Evolutionary conservation across 2,113 vertebrate species (phyloP), one percentile per base, ranked within the genome.

Genomic region (Vimba vimba): DNA sequence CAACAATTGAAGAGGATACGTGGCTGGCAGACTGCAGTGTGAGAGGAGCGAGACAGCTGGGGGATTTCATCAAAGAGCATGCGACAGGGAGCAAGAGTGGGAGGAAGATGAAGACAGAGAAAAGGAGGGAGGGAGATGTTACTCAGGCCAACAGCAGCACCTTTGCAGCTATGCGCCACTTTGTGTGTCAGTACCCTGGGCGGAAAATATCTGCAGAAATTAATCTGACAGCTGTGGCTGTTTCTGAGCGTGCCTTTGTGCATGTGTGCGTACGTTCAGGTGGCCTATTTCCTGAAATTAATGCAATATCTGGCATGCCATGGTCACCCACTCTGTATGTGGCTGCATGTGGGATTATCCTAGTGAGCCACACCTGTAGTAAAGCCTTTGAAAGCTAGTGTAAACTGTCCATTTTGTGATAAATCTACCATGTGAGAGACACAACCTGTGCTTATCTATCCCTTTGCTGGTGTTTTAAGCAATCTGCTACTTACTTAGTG

Each of bases 341-440:
- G 68, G 87, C 64, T 30, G 23, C 78, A 19, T 87, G 62, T 73
- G 68, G 86, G 87, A 92, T 94, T 93, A 94, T 94, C 93, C 91
- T 79, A 82, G 82, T 88, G 90, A 91, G 90, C 91, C 84, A 83
- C 62, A 27, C 86, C 33, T 89, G 88, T 87, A 89, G 90, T 91
- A 93, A 93, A 94, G 92, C 94, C 91, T 93, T 94, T 94, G 92
- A 94, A 94, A 94, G 91, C 93, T 33, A 88, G 88, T 91, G 92
- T 93, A 93, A 93, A 94, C 91, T 93, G 92, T 93, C 87, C 93
- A 92, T 94, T 94, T 94, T 93, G 25, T 78, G 47, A 68, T 66
- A 13, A 47, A 50, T 21, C 50, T 45, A 19, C 25, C 66, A 79
- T 12, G 57, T 39, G 85, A 73, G 81, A 33, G 33, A 39, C 17